phyloP scores from a whole-genome alignment of 2,888 invertebrate genomes.

The Dryobotodes eremita region DNA sequence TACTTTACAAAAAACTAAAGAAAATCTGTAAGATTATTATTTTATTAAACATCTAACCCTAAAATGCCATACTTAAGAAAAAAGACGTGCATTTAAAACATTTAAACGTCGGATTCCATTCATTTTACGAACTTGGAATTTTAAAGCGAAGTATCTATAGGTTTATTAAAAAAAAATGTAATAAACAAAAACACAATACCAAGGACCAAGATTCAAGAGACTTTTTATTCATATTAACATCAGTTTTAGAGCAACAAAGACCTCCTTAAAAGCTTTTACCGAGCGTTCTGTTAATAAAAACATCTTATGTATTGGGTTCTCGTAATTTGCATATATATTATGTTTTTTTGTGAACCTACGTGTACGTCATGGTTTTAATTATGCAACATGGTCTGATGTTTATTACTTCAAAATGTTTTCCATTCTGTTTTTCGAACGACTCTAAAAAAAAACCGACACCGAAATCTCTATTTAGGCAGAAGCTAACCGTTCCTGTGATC shows the following conservation, averaged over 20 bases:
- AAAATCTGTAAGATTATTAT: background rate
- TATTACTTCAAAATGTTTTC: background rate
- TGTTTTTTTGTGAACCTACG: background rate
- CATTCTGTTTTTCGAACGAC: background rate
- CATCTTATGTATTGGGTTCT: background rate
- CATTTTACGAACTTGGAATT: background rate
- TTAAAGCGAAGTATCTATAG: background rate
- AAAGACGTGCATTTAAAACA: background rate
- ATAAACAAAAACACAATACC: constrained; percentile 10
- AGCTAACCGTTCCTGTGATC: background rate
- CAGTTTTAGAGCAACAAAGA: constrained; percentile 32
- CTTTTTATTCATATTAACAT: constrained; percentile 49
- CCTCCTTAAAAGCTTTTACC: constrained; percentile 31
- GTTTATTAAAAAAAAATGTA: constrained; percentile 17
- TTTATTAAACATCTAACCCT: background rate
- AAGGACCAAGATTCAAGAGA: constrained; percentile 8
- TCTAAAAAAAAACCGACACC: no score
- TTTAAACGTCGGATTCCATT: background rate
- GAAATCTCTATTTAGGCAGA: background rate
- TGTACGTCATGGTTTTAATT: background rate
- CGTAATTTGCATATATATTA: constrained; percentile 20
- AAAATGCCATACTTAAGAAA: background rate
- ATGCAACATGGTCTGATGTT: background rate
- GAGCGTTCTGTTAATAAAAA: constrained; percentile 7
- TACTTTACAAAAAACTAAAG: background rate